A percentile compares a stretch with the other conserved stretches of the same genome.
These are phyloP conservation scores for Argyresthia albistria DNA, from an alignment of 2,888 invertebrate species.

Conservation along the genomic window DNA sequence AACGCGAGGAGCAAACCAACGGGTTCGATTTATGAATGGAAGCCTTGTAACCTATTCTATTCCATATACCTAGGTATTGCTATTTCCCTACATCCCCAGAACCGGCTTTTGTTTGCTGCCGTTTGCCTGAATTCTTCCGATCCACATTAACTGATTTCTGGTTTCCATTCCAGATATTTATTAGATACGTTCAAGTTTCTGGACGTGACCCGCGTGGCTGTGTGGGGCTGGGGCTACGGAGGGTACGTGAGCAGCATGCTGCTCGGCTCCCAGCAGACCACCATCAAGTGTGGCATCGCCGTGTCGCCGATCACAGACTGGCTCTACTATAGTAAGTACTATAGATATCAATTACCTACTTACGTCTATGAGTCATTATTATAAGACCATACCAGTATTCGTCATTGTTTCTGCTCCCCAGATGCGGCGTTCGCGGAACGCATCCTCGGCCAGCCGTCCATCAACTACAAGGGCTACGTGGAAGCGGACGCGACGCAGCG, in stretches of 20 bases:
- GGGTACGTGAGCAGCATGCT: conserved; percentile 96
- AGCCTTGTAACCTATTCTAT: no score
- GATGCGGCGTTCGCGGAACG: conserved; percentile 97
- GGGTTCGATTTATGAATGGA: no score
- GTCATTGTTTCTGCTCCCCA: conserved; percentile 32
- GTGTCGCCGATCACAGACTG: conserved; percentile 97
- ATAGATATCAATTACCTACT: no score
- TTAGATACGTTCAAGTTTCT: conserved; percentile 86
- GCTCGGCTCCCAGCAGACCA: conserved; percentile 87
- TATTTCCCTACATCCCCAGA: no score
- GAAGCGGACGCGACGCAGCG: conserved; percentile 93
- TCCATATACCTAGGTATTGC: no score
- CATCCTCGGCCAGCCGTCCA: conserved; percentile 88
- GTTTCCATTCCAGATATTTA: conserved; percentile 75
- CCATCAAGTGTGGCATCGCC: conserved; percentile 93
- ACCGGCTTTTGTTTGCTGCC: no score
- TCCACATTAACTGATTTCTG: no score
- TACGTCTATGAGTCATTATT: no score
- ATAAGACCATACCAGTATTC: no score
- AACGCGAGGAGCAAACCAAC: no score
- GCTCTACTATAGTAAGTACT: conserved; percentile 90
- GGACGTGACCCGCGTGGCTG: conserved; percentile 89
- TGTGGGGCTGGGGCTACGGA: conserved; percentile 98
- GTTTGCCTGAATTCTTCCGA: no score
- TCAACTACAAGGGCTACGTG: conserved; percentile 92